Evolutionary conservation across 2,797 vertebrate genomes (phyloP).

Genomic region (Paramormyrops hopkinsi): DNA sequence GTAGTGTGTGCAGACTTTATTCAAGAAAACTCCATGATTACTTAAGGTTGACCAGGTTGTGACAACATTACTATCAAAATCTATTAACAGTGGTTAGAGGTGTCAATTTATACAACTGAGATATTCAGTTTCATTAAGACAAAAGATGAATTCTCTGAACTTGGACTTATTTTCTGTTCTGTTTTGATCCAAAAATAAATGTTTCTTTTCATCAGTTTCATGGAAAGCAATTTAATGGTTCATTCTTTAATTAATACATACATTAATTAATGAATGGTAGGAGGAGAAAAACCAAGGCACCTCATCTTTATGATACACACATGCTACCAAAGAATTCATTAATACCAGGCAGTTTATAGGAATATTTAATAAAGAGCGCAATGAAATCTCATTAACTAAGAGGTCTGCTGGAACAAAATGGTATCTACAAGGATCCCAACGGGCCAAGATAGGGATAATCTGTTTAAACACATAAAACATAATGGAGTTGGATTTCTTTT

Average conservation of each 20-base stretch:
- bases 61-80: neutral
- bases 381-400: constrained; percentile 3
- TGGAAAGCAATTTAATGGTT: neutral
- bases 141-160: neutral
- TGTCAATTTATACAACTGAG: neutral
- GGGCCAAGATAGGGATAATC: neutral
- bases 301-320: neutral
- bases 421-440: neutral
- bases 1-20: neutral
- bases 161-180: neutral
- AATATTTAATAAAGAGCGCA: constrained; percentile 2
- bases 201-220: neutral
- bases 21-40: neutral
- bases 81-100: neutral
- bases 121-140: neutral
- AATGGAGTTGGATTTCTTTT: neutral
- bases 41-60: neutral
- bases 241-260: neutral
- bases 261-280: neutral
- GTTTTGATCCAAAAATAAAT: neutral
- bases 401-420: neutral
- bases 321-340: neutral
- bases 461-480: neutral
- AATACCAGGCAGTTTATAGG: neutral
- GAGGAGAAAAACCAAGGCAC: neutral